Evolutionary conservation across 2,113 vertebrate genomes (phyloP).

Genomic region (Mungos mungo): DNA sequence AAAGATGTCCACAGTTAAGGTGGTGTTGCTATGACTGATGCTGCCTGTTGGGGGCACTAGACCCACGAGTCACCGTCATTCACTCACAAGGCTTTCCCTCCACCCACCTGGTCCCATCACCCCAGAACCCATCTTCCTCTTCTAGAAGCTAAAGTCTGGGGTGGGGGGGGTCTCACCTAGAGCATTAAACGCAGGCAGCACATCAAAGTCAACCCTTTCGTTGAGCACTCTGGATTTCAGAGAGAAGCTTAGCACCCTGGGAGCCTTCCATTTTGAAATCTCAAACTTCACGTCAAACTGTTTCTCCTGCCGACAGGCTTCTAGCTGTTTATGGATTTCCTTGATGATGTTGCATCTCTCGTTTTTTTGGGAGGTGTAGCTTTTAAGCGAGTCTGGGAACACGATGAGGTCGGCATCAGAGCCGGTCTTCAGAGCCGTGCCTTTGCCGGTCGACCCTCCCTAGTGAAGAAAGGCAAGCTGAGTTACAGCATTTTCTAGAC

Average conservation of each 20-base stretch:
- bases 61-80: rapidly evolving
- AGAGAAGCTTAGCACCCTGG: conserved; percentile 56
- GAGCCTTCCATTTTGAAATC: not conserved
- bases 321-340: conserved; percentile 16
- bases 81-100: not conserved
- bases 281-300: not conserved
- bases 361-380: not conserved
- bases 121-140: not conserved
- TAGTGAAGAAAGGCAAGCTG: not conserved
- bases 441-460: conserved; percentile 59
- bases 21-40: rapidly evolving
- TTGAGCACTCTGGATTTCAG: conserved; percentile 24
- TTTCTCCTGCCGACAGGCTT: not conserved
- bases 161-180: not conserved
- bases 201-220: not conserved
- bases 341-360: rapidly evolving
- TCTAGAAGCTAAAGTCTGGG: not conserved
- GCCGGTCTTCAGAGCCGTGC: conserved; percentile 30
- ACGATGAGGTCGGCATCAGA: conserved; percentile 19
- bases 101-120: rapidly evolving
- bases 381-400: not conserved
- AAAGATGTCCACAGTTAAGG: not conserved
- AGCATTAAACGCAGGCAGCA: conserved; percentile 32
- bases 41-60: not conserved
- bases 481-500: rapidly evolving